Evolutionary conservation across 1,140 invertebrate species (phyloP), one percentile per base, ranked within the genome.

Genomic region (Ceratina japonica): DNA sequence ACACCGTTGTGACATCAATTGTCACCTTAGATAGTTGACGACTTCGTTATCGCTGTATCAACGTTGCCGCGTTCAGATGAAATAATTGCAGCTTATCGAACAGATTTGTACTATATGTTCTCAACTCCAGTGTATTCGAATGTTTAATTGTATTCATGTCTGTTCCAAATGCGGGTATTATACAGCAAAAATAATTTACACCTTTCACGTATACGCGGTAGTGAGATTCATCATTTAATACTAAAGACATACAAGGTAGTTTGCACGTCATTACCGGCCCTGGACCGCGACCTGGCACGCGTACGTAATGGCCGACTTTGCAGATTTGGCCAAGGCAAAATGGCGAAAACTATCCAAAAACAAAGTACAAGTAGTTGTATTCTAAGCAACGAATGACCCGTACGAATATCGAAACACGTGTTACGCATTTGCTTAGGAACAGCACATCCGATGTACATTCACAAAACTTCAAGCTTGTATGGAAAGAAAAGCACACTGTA

Each of bases 301-400:
- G 81, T 87, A 87, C 85, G 58, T 85, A 93, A 93, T 92, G 92
- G 92, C 92, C 86, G 92, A 91, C 90, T 79, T 88, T 88, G 82
- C 72, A 80, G 80, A 87, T 87, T 86, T 85, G 87, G 82, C 24
- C 80, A 81, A 88, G 80, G 83, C 91, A 93, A 93, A 87, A 93
- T 92, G 92, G 92, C 92, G 91, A 91, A 88, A 89, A 90, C 49
- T 58, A 70, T 59, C 44, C 54, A 75, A 86, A 89, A 90, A 90
- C 85, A 65, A 80, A 83, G 83, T 64, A 22, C 24, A 7, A 18
- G n/a, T 24, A 3, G 24, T 18, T 44, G 16, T 27, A 16, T 8
- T 27, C 0, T 10, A 31, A 71, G 4, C 4, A 15, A 0, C 0
- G 1, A 5, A 22, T 15, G 13, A 61, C 52, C 7, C 24, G 7